Evolutionary conservation across 2,797 vertebrate species (phyloP).

Genomic region (Muscicapa comitata): DNA sequence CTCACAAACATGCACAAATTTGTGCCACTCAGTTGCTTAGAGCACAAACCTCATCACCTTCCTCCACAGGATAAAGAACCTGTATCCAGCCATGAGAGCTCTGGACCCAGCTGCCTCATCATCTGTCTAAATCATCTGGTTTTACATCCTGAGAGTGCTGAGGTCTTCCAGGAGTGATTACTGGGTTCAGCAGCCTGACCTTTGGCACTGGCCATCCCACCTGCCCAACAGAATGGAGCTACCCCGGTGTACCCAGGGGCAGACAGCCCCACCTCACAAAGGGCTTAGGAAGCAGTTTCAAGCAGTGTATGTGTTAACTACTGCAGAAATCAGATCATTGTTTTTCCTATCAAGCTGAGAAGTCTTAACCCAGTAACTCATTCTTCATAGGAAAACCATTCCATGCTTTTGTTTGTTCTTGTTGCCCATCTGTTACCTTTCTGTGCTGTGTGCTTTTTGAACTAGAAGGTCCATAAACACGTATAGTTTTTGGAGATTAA

Average conservation of each 20-base stretch:
- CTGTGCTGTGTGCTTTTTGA: background rate
- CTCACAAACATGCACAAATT: background rate
- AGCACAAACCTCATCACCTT: background rate
- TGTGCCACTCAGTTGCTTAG: background rate
- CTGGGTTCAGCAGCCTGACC: background rate
- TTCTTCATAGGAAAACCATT: background rate
- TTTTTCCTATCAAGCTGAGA: background rate
- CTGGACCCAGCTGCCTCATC: background rate
- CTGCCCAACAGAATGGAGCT: background rate
- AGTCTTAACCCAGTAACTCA: background rate
- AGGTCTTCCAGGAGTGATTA: background rate
- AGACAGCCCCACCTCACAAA: background rate
- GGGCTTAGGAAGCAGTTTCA: background rate
- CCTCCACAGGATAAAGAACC: background rate
- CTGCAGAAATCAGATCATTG: background rate
- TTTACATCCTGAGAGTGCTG: background rate
- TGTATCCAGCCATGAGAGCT: background rate
- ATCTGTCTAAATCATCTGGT: background rate
- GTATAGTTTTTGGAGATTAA: background rate
- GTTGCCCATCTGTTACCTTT: background rate
- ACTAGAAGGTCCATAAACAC: background rate
- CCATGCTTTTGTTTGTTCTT: background rate
- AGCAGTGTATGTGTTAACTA: background rate
- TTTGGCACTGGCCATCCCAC: background rate
- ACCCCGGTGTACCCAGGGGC: background rate